phyloP scores from a whole-genome alignment of 2,888 invertebrate genomes.

The Ennomos erosarius region DNA sequence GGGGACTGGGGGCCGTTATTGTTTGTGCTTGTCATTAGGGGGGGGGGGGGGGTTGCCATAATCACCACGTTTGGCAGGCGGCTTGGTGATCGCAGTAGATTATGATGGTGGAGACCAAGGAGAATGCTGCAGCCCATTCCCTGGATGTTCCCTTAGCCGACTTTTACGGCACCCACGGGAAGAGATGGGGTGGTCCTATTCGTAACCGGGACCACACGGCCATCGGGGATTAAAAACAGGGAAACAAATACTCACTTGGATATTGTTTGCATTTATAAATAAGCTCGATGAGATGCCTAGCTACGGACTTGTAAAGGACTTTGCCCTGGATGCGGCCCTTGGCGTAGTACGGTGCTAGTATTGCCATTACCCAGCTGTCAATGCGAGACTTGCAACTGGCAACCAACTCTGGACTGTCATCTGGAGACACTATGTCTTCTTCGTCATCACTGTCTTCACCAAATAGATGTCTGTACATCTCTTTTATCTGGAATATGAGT shows the following conservation, averaged over 20 bases:
- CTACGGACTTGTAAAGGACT: constrained; percentile 85
- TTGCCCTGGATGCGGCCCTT: constrained; percentile 85
- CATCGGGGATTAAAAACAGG: too few species aligned
- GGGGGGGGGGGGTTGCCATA: too few species aligned
- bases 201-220: too few species aligned
- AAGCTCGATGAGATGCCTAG: constrained; percentile 85
- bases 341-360: constrained; percentile 87
- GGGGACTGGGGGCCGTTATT: too few species aligned
- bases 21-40: too few species aligned
- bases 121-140: too few species aligned
- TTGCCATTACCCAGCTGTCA: constrained; percentile 86
- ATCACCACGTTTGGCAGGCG: too few species aligned
- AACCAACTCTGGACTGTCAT: constrained; percentile 80
- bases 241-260: constrained; percentile 72
- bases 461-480: constrained; percentile 73
- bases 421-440: constrained; percentile 81
- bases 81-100: too few species aligned
- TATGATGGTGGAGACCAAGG: too few species aligned
- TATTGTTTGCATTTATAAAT: constrained; percentile 83
- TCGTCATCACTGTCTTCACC: constrained; percentile 83
- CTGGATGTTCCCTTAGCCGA: too few species aligned
- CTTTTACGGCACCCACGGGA: too few species aligned
- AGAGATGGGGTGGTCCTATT: too few species aligned
- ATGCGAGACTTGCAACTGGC: constrained; percentile 84
- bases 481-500: constrained; percentile 67